Evolutionary conservation across 2,888 invertebrate genomes (phyloP), one percentile per base, ranked within the genome.

Genomic region (Antitype chi): DNA sequence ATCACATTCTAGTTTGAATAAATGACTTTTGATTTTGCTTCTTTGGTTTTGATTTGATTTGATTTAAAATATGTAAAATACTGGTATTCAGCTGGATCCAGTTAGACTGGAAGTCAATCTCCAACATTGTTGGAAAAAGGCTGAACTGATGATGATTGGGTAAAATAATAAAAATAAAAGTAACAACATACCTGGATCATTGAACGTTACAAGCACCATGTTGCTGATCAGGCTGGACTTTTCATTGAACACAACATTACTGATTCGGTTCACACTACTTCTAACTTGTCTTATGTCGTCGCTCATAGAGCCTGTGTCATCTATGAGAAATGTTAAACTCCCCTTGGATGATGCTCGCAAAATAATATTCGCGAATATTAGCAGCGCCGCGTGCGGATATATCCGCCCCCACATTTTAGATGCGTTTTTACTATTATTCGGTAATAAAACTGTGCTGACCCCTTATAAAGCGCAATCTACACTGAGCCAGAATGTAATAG

Each of bases 171-270:
- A 38, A 38, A 47, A 15, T 43, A 8, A 28, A 43, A 70, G 23
- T 28, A 8, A 0, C 2, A 15, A 55, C 43, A n/a, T n/a, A 92
- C 92, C 78, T 82, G 91, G 91, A 85, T 92, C 92, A 62, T 91
- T 92, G 49, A 92, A 89, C 0, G 91, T 92, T 7, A 92, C 90
- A 13, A 92, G 74, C 5, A 92, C 88, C 43, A 91, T 88, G 52
- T 92, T 89, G 49, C 85, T 52, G 7, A 92, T 89, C 38, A 87
- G 84, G 72, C 87, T 90, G 2, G 86, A 68, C 59, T 89, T 89
- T 43, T 88, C 83, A 17, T 79, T 76, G 7, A 88, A 78, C 1
- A 91, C 88, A 15, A 85, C 73, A 52, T 92, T 52, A 70, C 90
- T 81, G 11, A 92, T 90, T 2, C 49, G 69, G 23, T 85, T 76